phyloP scores from a whole-genome alignment of 2,797 vertebrate species.

The Oreonectes daqikongensis region DNA sequence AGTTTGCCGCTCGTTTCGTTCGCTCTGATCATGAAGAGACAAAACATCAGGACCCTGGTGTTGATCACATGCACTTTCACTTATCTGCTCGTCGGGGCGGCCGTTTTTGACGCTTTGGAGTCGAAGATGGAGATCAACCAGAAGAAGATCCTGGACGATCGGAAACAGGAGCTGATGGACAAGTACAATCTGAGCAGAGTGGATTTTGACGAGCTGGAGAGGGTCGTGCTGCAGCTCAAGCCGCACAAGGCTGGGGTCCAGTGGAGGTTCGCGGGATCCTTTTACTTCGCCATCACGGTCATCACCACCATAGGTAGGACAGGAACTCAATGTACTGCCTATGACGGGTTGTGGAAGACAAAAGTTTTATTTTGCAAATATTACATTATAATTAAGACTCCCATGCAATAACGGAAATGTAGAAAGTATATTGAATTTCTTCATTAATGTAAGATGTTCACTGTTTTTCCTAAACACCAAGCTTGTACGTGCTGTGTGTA shows the following conservation, averaged over 20 bases:
- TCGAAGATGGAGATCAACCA: conserved; percentile 82
- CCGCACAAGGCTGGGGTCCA: conserved; percentile 93
- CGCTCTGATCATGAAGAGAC: conserved; percentile 88
- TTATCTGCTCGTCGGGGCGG: conserved; percentile 91
- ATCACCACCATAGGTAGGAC: conserved; percentile 92
- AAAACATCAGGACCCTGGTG: conserved; percentile 89
- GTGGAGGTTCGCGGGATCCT: conserved; percentile 93
- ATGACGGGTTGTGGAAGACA: too few species aligned
- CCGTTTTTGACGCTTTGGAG: conserved; percentile 91
- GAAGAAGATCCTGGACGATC: conserved; percentile 71
- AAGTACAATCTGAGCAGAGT: conserved; percentile 84
- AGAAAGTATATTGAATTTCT: too few species aligned
- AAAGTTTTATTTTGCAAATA: too few species aligned
- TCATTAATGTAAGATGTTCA: too few species aligned
- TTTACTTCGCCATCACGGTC: conserved; percentile 96
- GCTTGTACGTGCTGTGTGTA: neutral
- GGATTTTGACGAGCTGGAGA: conserved; percentile 82
- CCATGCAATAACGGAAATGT: too few species aligned
- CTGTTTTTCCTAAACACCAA: too few species aligned
- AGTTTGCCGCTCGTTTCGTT: conserved; percentile 46
- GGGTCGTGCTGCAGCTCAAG: conserved; percentile 88
- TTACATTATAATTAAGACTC: too few species aligned
- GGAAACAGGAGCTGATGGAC: conserved; percentile 73
- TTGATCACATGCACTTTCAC: conserved; percentile 92
- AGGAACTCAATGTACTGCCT: too few species aligned